Evolutionary conservation across 2,113 vertebrate genomes (phyloP).

Genomic region (Triplophysa dalaica): DNA sequence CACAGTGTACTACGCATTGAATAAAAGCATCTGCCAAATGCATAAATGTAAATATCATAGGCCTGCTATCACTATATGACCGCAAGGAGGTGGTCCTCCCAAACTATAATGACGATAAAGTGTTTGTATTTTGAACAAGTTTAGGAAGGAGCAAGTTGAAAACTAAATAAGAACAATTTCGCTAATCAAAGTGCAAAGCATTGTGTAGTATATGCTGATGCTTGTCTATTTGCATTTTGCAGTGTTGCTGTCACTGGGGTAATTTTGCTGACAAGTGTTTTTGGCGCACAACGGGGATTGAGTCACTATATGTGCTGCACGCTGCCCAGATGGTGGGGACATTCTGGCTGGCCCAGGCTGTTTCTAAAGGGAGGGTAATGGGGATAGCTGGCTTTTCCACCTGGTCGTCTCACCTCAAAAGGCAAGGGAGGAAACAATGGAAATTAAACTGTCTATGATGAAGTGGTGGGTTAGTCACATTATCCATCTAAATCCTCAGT

Average conservation of each 20-base stretch:
- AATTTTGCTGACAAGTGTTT: slow-evolving; percentile 41
- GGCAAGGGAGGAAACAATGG: slow-evolving; percentile 61
- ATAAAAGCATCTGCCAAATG: no score
- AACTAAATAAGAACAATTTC: no score
- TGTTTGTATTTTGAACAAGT: no score
- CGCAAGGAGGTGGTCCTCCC: no score
- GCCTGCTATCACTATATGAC: no score
- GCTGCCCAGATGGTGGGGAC: slow-evolving; percentile 42
- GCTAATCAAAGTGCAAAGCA: no score
- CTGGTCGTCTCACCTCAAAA: slow-evolving; percentile 66
- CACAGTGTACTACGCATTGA: no score
- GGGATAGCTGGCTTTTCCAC: slow-evolving; percentile 61
- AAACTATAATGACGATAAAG: no score
- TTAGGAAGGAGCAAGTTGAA: no score
- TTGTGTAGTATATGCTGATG: not conserved
- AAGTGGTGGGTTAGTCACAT: slow-evolving; percentile 56
- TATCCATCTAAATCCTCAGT: slow-evolving; percentile 38
- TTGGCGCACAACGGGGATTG: slow-evolving; percentile 21
- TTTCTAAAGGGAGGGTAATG: slow-evolving; percentile 38
- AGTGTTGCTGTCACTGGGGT: not conserved
- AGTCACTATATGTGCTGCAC: slow-evolving; percentile 15
- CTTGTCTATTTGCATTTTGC: slow-evolving; percentile 1
- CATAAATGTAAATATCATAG: no score
- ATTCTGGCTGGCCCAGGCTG: not conserved
- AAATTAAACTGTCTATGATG: slow-evolving; percentile 61